Conservation (phyloP, 2,888 invertebrate species). For the Apocheima hispidaria region DNA sequence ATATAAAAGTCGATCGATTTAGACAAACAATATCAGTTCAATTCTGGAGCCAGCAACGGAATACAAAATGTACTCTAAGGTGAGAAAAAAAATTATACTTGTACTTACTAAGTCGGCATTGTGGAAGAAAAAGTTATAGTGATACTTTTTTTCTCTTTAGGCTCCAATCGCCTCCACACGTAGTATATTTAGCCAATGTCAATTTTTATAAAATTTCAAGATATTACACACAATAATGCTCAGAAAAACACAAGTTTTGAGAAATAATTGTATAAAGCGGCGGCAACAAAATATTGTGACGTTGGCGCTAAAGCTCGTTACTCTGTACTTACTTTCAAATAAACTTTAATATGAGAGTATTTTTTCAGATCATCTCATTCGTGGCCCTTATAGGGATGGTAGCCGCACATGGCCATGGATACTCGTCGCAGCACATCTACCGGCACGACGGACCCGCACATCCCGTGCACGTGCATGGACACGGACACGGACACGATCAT, state of each 20-base stretch:
- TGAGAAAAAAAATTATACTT: constrained; percentile 3
- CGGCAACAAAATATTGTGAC: no score
- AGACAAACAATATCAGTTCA: constrained; percentile 37
- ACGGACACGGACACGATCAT: constrained; percentile 39
- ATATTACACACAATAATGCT: no score
- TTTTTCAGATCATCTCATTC: constrained; percentile 52
- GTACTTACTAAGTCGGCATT: not conserved
- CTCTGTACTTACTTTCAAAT: no score
- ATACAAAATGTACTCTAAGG: constrained; percentile 37
- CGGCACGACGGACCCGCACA: constrained; percentile 43
- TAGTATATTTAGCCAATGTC: no score
- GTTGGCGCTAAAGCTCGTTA: no score
- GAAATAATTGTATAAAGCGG: no score
- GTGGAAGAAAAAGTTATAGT: not conserved
- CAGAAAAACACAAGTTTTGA: no score
- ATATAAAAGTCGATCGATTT: constrained; percentile 36
- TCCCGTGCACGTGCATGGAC: constrained; percentile 36
- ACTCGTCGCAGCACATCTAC: constrained; percentile 67
- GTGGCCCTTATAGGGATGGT: constrained; percentile 48
- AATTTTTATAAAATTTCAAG: no score
- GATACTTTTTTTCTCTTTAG: no score
- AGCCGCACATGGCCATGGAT: constrained; percentile 63
- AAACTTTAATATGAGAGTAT: not conserved
- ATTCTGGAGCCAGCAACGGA: constrained; percentile 12
- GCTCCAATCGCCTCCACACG: no score